Base-by-base conservation (phyloP, 1,140 invertebrate species). In the Rhyzopertha dominica region DNA sequence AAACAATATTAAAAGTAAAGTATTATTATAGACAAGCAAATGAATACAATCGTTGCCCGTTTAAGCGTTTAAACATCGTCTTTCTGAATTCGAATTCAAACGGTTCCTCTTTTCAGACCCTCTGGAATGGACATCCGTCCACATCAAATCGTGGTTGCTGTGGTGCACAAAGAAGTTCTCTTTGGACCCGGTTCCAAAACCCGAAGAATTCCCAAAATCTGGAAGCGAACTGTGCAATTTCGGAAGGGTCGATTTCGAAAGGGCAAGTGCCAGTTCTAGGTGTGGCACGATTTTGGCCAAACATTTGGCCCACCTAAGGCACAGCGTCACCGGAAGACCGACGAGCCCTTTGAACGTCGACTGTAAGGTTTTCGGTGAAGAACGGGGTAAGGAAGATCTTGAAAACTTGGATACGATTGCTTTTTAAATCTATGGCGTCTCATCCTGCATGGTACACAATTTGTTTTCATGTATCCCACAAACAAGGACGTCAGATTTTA, bases 91-190 rank as follows among this genome's bases (percentile, higher is more conserved):
- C 18, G 13, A 31, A 32, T 26, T 44, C 19, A 31, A 38, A 16
- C n/a, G 5, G 26, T 14, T 43, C 34, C 28, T 54, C 13, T 30
- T 49, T 50, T 16, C 36, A 65, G 81, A 85, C 74, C 81, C 81
- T 16, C 68, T 71, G 18, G 72, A 76, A 54, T 84, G 82, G 81
- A 74, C 67, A 24, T 53, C 65, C 1, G 65, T 62, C 17, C 77
- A 85, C 56, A 76, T 85, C 25, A 61, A 62, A 28, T 72, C 75
- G 14, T 85, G 83, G 83, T 60, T 85, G 16, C 67, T 67, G 13
- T 85, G 81, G 82, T 74, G 77, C 37, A 70, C 69, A 5, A 69
- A 70, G 16, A 74, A 77, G 48, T 84, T 82, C 51, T 69, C 73
- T 3, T 70, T 85, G 32, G 67, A 68, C 20, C 70, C 73, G 3